Percentiles rank a stretch among this genome's conserved stretches.
These are phyloP conservation scores for Glaucomys volans DNA, from an alignment of 2,113 vertebrate species.

Conservation along the genomic window DNA sequence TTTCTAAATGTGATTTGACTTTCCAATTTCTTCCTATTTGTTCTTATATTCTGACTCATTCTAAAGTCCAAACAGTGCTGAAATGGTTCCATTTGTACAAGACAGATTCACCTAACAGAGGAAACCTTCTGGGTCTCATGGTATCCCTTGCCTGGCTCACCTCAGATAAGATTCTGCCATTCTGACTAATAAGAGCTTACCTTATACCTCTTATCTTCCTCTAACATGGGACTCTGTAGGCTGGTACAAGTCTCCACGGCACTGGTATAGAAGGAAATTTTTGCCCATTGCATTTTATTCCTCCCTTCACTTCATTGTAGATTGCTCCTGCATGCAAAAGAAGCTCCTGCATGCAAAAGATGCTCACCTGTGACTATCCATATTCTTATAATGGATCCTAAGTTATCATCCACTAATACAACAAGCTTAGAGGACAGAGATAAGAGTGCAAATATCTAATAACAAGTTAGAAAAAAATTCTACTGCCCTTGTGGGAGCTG, in stretches of 20 bases:
- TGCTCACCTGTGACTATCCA: constrained; percentile 25
- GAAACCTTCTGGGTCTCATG: not conserved
- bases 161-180: not conserved
- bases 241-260: not conserved
- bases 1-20: not conserved
- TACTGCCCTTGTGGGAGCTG: constrained; percentile 25
- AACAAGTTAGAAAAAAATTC: constrained; percentile 70
- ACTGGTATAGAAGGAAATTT: not conserved
- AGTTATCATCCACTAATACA: constrained; percentile 27
- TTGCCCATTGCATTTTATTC: constrained; percentile 40
- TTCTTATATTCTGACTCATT: not conserved
- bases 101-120: not conserved
- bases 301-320: constrained; percentile 6
- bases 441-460: constrained; percentile 68
- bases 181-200: not conserved
- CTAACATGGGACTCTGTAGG: not conserved
- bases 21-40: not conserved
- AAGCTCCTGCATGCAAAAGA: not conserved
- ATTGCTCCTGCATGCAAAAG: not conserved
- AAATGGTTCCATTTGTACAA: not conserved
- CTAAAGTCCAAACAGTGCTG: not conserved
- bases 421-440: constrained; percentile 25
- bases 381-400: constrained; percentile 59
- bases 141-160: not conserved
- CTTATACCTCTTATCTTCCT: not conserved